Evolutionary conservation across 2,113 vertebrate genomes (phyloP).

Genomic region (Rhynchopsitta pachyrhyncha): DNA sequence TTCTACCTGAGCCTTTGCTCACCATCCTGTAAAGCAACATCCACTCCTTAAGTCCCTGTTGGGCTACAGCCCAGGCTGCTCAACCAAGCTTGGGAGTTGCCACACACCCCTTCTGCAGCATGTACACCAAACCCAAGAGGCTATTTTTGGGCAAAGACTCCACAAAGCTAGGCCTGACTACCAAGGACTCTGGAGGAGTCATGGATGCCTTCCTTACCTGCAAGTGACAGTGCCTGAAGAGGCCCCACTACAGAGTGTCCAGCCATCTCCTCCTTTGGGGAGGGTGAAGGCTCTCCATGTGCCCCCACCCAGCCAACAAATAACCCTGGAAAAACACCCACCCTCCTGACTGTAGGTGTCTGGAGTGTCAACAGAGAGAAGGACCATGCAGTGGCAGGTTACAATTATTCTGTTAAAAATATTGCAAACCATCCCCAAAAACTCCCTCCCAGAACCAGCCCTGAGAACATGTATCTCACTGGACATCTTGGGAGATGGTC

Average conservation of each 20-base stretch:
- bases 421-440: background rate
- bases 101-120: background rate
- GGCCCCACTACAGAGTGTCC: background rate
- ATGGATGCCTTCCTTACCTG: background rate
- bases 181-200: background rate
- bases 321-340: background rate
- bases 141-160: background rate
- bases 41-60: background rate
- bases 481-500: background rate
- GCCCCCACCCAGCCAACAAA: background rate
- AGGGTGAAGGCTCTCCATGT: background rate
- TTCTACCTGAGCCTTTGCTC: background rate
- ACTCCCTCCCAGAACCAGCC: background rate
- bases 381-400: background rate
- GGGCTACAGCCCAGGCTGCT: background rate
- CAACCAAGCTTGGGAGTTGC: background rate
- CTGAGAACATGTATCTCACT: background rate
- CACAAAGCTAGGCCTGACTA: background rate
- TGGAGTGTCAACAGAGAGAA: background rate
- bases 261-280: background rate
- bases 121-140: background rate
- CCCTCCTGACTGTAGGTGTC: background rate
- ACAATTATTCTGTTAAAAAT: background rate
- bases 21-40: background rate
- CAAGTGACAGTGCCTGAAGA: background rate